Base-by-base conservation (phyloP, 2,797 vertebrate genomes). In the Rousettus madagascariensis region DNA sequence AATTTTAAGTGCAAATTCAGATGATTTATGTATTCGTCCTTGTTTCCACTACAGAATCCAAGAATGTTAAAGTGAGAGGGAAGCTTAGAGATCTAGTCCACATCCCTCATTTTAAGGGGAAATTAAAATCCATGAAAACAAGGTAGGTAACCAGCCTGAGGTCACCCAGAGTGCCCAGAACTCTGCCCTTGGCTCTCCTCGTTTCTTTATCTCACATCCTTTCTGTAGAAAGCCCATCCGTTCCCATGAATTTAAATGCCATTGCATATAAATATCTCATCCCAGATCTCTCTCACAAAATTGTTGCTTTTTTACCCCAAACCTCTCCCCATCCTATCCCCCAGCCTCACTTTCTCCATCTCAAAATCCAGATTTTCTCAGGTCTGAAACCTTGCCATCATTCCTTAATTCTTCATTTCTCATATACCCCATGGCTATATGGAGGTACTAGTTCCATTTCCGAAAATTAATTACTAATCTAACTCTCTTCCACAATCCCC, bases 1-100 rank as follows among this genome's bases (percentile, higher is more conserved):
- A 69, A 65, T 84, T 94, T 78, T 41, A 90, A 63, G 43, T 92
- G 82, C 46, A 75, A 86, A 84, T 69, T 83, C n/a, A 90, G 59
- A 92, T 20, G 33, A 51, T 33, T 17, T 84, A 26, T 26, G 22
- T 38, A 24, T 96, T 43, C 71, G 43, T 78, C 36, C 20, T 84
- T 68, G 8, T 88, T 90, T 95, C 68, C 61, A 36, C 10, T n/a
- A 91, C 6, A 71, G 61, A 93, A 75, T n/a, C 69, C 55, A 51
- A 91, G 69, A 66, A 85, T 82, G 26, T 55, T 49, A 71, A 55
- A 5, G 38, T 55, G 66, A 80, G 15, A 65, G 38, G 59, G 61
- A 1, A 86, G 55, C 38, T 69, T 53, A 53, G 85, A 92, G 66
- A 68, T 57, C 55, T 65, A 78, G 24, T 86, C 71, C 30, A 22